Conservation (phyloP, 2,113 vertebrate species). For the Parus major region DNA sequence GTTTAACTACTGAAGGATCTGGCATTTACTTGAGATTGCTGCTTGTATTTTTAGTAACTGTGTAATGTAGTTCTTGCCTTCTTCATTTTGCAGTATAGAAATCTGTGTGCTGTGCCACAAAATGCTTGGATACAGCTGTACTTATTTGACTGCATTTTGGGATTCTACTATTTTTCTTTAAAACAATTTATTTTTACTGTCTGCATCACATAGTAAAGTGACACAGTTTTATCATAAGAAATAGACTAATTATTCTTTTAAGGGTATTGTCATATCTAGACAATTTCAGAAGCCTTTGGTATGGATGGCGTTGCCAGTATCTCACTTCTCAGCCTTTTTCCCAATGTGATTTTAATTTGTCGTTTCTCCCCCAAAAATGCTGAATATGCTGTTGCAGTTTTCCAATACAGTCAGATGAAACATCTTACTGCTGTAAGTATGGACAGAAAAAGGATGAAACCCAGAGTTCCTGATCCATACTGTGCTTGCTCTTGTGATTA, state of each 20-base stretch:
- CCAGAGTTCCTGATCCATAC: neutral
- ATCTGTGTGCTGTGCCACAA: neutral
- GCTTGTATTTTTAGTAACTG: neutral
- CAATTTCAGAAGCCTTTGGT: neutral
- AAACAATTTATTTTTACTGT: neutral
- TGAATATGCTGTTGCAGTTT: neutral
- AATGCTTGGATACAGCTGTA: neutral
- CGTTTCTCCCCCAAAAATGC: neutral
- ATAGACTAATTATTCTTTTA: neutral
- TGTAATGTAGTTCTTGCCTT: neutral
- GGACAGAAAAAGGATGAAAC: neutral
- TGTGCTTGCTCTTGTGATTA: neutral
- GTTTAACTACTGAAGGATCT: neutral
- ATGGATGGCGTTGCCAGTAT: neutral
- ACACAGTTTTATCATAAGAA: neutral
- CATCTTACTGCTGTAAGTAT: neutral
- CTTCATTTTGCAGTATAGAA: neutral
- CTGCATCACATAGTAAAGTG: neutral
- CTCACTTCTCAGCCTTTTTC: neutral
- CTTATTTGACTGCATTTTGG: neutral
- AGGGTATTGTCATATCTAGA: neutral
- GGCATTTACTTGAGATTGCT: neutral
- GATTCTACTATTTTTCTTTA: neutral
- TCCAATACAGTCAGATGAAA: neutral
- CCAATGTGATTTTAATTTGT: neutral